phyloP scores from a whole-genome alignment of 2,888 invertebrate genomes.

The Mythimna vitellina region DNA sequence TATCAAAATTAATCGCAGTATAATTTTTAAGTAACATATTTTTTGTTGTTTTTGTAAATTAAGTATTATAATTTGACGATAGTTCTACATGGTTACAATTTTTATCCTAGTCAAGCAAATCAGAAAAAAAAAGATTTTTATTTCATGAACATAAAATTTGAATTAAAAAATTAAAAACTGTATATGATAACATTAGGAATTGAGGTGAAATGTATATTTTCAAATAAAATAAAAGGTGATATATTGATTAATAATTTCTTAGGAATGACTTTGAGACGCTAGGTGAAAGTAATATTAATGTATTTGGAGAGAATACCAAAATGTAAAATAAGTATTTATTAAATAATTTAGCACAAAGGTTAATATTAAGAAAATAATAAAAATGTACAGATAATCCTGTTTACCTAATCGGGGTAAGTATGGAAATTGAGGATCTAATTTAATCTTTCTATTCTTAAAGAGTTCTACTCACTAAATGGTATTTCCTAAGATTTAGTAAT shows the following conservation, averaged over 20 bases:
- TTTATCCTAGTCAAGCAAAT: conserved; percentile 3
- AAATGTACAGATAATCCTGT: conserved; percentile 36
- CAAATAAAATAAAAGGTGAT: conserved; percentile 60
- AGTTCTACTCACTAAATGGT: conserved; percentile 1
- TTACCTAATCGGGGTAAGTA: neutral
- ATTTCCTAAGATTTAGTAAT: neutral
- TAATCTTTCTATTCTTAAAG: conserved; percentile 1
- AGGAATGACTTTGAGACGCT: conserved; percentile 49
- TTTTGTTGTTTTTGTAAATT: neutral
- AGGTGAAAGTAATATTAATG: conserved; percentile 29
- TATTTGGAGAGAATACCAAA: conserved; percentile 27
- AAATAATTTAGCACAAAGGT: conserved; percentile 50
- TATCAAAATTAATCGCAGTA: conserved; percentile 56
- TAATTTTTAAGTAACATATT: conserved; percentile 22
- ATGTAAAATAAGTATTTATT: conserved; percentile 32
- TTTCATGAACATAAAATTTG: neutral
- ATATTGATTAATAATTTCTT: conserved; percentile 59
- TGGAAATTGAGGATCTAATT: conserved; percentile 7
- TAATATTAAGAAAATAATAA: conserved; percentile 14
- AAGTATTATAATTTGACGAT: neutral
- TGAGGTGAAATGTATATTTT: conserved; percentile 58
- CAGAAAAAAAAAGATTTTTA: neutral
- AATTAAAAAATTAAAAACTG: conserved; percentile 2
- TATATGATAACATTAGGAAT: conserved; percentile 41
- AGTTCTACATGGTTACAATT: neutral